Base-by-base conservation (phyloP, 2,797 vertebrate genomes). In the Phoebastria nigripes region DNA sequence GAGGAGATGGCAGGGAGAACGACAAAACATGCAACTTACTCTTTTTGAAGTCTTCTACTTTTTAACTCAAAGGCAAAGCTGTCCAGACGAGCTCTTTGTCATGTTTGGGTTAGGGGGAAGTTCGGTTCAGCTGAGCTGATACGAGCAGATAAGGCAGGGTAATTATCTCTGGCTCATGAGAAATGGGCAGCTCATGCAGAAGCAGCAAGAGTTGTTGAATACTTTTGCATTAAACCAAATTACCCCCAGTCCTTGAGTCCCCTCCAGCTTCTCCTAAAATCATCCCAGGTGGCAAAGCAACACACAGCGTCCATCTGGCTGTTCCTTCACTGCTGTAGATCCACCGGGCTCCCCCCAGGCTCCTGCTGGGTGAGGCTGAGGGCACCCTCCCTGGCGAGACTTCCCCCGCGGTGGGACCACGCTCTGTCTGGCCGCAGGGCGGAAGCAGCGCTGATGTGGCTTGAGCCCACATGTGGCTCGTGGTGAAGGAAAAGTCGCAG, bases 401-500 rank as follows among this genome's bases (percentile, higher is more conserved):
- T 9, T 15, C 21, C 24, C 33, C 33, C 0, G 1, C 0, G 0
- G 5, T 18, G 16, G 71, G 31, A 37, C 77, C 18, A 1, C 2
- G 4, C 33, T 21, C 25, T 4, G 0, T 4, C 55, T 13, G 41
- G 14, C 39, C 1, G 4, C 17, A 1, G 51, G 44, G 63, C 37
- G 41, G 56, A 22, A 52, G 35, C 31, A 6, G 44, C 1, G 2
- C 76, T 14, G 49, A 3, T 31, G 56, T 22, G 67, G 77, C 66
- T 47, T 2, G 20, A 66, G 35, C 76, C 44, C 54, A 12, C 10
- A 3, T 2, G 0, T 16, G 35, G 46, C 42, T 81, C 1, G 2
- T 42, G 72, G 22, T 25, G 47, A 90, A 56, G 35, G 74, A 59
- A 11, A 33, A 31, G 19, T 42, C 35, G 51, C 63, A 33, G n/a